Conservation (phyloP, 2,797 vertebrate genomes). For the Squalus acanthias region DNA sequence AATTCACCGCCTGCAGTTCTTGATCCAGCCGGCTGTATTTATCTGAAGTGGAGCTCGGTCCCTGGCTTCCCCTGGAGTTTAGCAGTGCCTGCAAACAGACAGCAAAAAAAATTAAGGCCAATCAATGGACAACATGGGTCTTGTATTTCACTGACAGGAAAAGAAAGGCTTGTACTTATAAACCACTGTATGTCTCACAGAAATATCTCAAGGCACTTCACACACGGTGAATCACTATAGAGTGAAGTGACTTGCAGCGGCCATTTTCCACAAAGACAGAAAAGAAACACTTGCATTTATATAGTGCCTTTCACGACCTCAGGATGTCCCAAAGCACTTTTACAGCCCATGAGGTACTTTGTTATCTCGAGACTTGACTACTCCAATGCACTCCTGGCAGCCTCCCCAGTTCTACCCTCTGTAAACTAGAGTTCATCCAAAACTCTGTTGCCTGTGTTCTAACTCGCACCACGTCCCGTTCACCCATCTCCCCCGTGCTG, state of each 20-base stretch:
- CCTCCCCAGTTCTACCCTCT: no score
- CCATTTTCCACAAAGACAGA: neutral
- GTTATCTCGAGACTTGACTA: no score
- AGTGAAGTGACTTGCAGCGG: neutral
- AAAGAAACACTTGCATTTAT: neutral
- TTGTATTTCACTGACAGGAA: neutral
- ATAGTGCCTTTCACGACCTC: neutral
- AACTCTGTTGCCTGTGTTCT: no score
- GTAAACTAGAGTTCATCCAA: no score
- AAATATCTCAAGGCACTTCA: neutral
- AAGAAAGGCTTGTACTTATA: neutral
- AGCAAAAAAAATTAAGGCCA: neutral
- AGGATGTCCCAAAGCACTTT: neutral
- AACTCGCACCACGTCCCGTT: no score
- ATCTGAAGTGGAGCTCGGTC: slow-evolving; percentile 68
- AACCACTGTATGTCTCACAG: neutral
- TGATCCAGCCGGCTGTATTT: slow-evolving; percentile 75
- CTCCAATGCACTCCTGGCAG: no score
- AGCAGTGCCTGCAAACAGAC: slow-evolving; percentile 62
- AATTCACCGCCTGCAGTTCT: slow-evolving; percentile 79
- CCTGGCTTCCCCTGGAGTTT: slow-evolving; percentile 66
- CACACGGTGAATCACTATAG: neutral
- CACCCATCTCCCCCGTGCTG: no score
- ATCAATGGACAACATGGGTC: neutral
- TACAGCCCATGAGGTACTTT: neutral